phyloP scores from a whole-genome alignment of 2,888 invertebrate genomes.

The Syrista parreyssii region DNA sequence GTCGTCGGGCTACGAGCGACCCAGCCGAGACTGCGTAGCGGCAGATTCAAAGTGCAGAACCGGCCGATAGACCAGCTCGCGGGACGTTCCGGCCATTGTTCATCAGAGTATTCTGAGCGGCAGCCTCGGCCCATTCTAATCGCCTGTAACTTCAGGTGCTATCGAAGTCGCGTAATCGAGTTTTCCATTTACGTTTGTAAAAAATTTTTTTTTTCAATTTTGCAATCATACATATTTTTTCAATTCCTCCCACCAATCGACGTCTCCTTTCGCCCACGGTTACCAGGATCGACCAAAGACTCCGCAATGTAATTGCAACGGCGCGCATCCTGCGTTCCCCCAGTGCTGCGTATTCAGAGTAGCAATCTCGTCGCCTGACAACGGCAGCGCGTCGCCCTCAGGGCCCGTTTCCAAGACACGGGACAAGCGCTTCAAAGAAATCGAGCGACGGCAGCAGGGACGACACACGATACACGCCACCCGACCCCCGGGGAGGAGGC shows the following conservation, averaged over 20 bases:
- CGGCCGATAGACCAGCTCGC: not conserved
- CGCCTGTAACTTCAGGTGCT: not conserved
- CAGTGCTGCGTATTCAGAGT: conserved; percentile 32
- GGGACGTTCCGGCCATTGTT: not conserved
- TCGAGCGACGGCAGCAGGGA: conserved; percentile 15
- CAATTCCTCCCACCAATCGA: not conserved
- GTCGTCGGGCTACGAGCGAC: conserved; percentile 7
- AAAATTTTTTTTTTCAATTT: not conserved
- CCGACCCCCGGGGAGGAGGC: not conserved
- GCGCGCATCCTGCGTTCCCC: conserved; percentile 8
- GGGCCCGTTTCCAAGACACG: not conserved
- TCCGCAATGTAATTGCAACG: not conserved
- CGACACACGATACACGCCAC: conserved; percentile 11
- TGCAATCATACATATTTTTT: not conserved
- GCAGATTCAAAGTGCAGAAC: conserved; percentile 3
- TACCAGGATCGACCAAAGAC: conserved; percentile 4
- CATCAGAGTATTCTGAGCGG: not conserved
- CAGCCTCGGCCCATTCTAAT: not conserved
- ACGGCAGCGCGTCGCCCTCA: conserved; percentile 17
- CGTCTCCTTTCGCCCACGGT: conserved; percentile 27
- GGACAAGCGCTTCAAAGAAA: conserved; percentile 26
- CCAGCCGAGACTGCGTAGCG: not conserved
- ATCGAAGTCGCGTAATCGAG: too few relatives aligned
- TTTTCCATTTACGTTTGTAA: not conserved
- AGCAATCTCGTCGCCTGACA: conserved; percentile 30